Conservation (phyloP, 2,113 vertebrate genomes). For the Pseudorectes ferrugineus region DNA sequence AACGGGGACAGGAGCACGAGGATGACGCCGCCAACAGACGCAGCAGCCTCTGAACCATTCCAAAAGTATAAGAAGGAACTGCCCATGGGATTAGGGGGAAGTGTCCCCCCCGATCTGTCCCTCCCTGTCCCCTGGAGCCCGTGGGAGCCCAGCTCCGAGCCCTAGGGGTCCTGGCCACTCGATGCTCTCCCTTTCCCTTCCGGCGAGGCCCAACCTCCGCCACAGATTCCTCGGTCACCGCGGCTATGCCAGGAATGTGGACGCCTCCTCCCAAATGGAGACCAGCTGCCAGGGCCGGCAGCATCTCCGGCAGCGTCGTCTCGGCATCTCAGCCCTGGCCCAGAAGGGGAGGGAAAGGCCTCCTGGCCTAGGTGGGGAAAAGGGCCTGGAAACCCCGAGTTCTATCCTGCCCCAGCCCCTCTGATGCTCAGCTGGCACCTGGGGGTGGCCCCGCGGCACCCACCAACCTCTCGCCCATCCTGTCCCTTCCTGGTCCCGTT, state of each 20-base stretch:
- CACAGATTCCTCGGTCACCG: slow-evolving; percentile 43
- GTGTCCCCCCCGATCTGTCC: rapidly evolving
- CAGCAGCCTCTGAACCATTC: neutral
- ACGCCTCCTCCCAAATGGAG: slow-evolving; percentile 46
- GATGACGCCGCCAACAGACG: too few relatives aligned
- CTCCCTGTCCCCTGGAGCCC: neutral
- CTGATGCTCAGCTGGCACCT: neutral
- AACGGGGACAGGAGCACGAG: rapidly evolving
- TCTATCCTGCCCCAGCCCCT: neutral
- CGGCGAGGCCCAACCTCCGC: neutral
- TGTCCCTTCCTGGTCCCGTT: neutral
- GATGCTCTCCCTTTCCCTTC: neutral
- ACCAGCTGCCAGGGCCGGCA: slow-evolving; percentile 23
- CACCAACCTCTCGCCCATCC: rapidly evolving
- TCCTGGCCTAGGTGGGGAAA: neutral
- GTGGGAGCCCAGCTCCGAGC: neutral
- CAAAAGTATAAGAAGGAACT: neutral
- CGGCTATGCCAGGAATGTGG: slow-evolving; percentile 61
- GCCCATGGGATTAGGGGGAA: rapidly evolving
- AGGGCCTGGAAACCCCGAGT: neutral
- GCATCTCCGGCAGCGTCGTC: neutral
- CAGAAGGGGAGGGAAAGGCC: rapidly evolving
- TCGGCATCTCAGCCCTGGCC: rapidly evolving
- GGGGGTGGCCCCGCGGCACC: neutral
- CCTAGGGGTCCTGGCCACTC: rapidly evolving